Evolutionary conservation across 2,113 vertebrate genomes (phyloP).

Genomic region (Catharus minimus): DNA sequence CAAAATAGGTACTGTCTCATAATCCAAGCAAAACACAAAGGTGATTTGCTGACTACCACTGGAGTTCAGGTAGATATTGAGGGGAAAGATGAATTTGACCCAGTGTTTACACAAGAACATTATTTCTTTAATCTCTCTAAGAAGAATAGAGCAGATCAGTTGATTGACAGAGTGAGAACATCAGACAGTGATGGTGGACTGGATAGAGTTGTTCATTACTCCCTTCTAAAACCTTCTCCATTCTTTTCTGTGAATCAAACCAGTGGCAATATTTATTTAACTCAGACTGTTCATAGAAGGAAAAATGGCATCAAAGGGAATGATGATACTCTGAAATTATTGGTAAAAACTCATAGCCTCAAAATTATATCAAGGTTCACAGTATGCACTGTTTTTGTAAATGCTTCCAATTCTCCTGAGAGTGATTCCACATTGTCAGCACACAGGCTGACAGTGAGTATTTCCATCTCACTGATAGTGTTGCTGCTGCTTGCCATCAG

Average conservation of each 20-base stretch:
- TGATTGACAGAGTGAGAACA: constrained; percentile 85
- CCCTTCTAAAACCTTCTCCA: constrained; percentile 72
- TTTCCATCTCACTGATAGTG: constrained; percentile 72
- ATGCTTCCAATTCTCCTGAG: constrained; percentile 78
- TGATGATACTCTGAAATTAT: constrained; percentile 74
- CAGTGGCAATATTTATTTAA: constrained; percentile 82
- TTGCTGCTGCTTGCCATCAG: constrained; percentile 78
- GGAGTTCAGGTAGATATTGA: constrained; percentile 82
- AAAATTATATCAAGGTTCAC: constrained; percentile 80
- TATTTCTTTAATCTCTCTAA: constrained; percentile 85
- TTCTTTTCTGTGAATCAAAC: constrained; percentile 88
- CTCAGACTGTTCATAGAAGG: constrained; percentile 67
- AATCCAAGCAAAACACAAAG: constrained; percentile 88
- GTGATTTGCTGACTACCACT: constrained; percentile 77
- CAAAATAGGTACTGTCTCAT: constrained; percentile 81
- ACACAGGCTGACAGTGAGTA: constrained; percentile 73
- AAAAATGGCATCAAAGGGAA: constrained; percentile 49
- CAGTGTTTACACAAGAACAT: constrained; percentile 83
- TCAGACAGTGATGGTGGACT: constrained; percentile 85
- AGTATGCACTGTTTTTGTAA: constrained; percentile 81
- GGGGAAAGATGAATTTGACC: constrained; percentile 90
- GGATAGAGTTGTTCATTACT: constrained; percentile 87
- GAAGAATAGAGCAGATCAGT: constrained; percentile 70
- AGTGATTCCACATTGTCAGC: constrained; percentile 42
- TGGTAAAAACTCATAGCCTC: constrained; percentile 84